Evolutionary conservation across 2,888 invertebrate genomes (phyloP).

Genomic region (Tipula vernalis): DNA sequence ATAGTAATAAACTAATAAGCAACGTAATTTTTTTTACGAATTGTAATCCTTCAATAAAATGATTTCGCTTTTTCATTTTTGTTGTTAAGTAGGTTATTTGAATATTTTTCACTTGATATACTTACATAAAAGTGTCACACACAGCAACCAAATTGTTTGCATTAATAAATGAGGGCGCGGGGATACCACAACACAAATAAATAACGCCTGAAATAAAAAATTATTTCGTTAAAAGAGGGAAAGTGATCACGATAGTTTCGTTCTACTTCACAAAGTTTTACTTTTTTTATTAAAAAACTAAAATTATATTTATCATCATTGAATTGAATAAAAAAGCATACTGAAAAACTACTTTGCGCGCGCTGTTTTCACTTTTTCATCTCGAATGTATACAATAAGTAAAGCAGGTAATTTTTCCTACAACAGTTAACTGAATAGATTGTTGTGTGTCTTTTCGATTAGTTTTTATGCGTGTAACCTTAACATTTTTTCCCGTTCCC

Average conservation of each 20-base stretch:
- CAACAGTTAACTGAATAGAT: not conserved
- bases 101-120: not conserved
- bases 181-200: not conserved
- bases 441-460: not conserved
- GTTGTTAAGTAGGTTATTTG: not conserved
- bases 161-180: not conserved
- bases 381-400: not conserved
- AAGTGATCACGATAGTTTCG: slow-evolving; percentile 4
- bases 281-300: not conserved
- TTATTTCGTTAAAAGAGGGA: not conserved
- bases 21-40: not conserved
- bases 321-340: not conserved
- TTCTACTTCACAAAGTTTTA: not conserved
- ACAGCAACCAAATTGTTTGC: not conserved
- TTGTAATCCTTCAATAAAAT: not conserved
- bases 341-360: not conserved
- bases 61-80: not conserved
- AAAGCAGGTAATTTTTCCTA: not conserved
- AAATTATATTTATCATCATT: not conserved
- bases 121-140: not conserved
- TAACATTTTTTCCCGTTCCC: not conserved
- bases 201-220: not conserved
- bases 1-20: not conserved
- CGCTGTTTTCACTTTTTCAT: not conserved
- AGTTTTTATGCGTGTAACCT: not conserved